Base-by-base conservation (phyloP, 2,113 vertebrate species). In the Nesospiza acunhae region DNA sequence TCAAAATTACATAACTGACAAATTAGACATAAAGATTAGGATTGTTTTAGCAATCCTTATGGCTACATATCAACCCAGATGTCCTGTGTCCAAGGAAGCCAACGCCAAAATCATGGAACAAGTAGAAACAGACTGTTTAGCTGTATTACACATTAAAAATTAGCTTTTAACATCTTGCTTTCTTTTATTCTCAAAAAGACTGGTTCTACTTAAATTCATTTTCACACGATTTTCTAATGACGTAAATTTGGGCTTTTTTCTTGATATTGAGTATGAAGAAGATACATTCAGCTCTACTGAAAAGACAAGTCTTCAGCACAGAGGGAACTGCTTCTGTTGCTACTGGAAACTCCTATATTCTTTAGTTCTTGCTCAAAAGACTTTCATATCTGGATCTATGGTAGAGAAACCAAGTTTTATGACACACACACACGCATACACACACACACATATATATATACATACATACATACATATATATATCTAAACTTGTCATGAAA, bases 401-500 rank as follows among this genome's bases (percentile, higher is more conserved):
- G 20, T 44, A 67, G 11, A n/a, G 17, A 74, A 50, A 33, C 67
- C 7, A n/a, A 30, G 19, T 22, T 41, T 85, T 41, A 26, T 33
- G 7, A 19, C 21, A 41, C 5, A 41, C 7, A 17, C 26, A 56
- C 8, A 49, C 3, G 11, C 21, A n/a, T 10, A 39, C 3, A 58
- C 6, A 35, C 7, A 28, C 1, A 31, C 1, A 31, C 2, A 52
- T 9, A 14, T 5, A 44, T 3, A 16, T 10, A 53, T 30, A 53
- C 10, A 44, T 20, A 31, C 44, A 46, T 33, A 15, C 11, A 41
- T 26, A 12, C 8, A 49, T 26, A 23, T 4, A 35, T 31, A 31
- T 2, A 27, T 22, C 15, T 37, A 22, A 83, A 41, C 13, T 64
- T 56, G 21, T 44, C 4, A 64, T 68, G 44, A 72, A 63, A 83